Percentiles rank a stretch among this genome's conserved stretches.
Evolutionary conservation across 2,888 invertebrate species (phyloP).

Genomic region (Zelleria hepariella): DNA sequence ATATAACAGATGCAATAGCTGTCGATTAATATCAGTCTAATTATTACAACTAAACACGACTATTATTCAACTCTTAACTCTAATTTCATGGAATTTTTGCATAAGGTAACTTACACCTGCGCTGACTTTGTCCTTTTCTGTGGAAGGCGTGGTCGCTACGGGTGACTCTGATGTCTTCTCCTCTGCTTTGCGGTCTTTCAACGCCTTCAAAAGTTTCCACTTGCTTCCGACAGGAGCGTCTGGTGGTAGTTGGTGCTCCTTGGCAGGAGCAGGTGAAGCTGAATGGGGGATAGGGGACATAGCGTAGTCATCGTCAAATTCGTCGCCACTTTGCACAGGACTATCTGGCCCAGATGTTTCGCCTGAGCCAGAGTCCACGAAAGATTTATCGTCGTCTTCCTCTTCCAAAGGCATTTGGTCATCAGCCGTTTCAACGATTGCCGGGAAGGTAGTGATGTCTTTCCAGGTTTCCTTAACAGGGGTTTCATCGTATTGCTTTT

Average conservation of each 20-base stretch:
- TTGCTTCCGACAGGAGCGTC: slow-evolving; percentile 81
- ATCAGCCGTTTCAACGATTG: slow-evolving; percentile 53
- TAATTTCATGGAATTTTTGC: slow-evolving; percentile 77
- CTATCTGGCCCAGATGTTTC: slow-evolving; percentile 92
- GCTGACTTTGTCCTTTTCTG: slow-evolving; percentile 78
- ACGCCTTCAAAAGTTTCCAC: slow-evolving; percentile 91
- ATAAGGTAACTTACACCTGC: slow-evolving; percentile 76
- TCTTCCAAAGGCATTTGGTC: slow-evolving; percentile 33
- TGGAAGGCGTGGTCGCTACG: slow-evolving; percentile 72
- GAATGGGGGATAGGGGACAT: slow-evolving; percentile 56
- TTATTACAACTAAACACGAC: slow-evolving; percentile 20
- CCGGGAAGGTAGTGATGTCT: slow-evolving; percentile 62
- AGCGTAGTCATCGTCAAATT: slow-evolving; percentile 77
- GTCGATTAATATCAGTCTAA: slow-evolving; percentile 42
- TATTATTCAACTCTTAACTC: slow-evolving; percentile 70
- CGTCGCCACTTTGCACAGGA: slow-evolving; percentile 82
- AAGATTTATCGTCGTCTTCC: slow-evolving; percentile 56
- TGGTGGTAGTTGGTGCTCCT: slow-evolving; percentile 43
- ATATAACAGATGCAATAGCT: slow-evolving; percentile 18
- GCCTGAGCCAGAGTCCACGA: slow-evolving; percentile 79
- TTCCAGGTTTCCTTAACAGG: slow-evolving; percentile 55
- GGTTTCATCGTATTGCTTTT: slow-evolving; percentile 53
- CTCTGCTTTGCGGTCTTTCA: slow-evolving; percentile 91
- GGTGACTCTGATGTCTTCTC: slow-evolving; percentile 83
- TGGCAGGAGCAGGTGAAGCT: slow-evolving; percentile 27